These are phyloP conservation scores for Ferrisia virgata DNA, from an alignment of 2,888 invertebrate species.

Conservation along the genomic window DNA sequence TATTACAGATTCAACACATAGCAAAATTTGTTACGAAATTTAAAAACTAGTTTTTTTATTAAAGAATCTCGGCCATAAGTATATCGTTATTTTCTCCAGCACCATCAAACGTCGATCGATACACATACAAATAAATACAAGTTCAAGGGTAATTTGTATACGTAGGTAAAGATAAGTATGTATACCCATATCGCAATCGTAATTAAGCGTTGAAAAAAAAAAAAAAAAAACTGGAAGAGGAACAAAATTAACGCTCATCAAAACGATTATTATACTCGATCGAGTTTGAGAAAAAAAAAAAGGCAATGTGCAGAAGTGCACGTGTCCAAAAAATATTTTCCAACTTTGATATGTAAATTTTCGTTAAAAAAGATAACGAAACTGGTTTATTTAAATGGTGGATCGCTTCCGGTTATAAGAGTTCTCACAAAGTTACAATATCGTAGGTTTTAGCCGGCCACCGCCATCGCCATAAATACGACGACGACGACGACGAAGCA, in stretches of 20 bases:
- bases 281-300: background rate
- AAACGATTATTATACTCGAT: background rate
- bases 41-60: background rate
- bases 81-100: background rate
- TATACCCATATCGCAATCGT: too few species aligned
- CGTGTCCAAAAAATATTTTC: background rate
- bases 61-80: background rate
- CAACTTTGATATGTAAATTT: constrained; percentile 7
- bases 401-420: constrained; percentile 25
- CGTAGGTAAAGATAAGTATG: too few species aligned
- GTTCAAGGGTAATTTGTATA: background rate
- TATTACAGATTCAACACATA: background rate
- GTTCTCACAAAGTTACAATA: constrained; percentile 26
- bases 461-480: background rate
- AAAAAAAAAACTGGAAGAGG: too few species aligned
- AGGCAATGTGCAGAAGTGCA: background rate
- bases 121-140: background rate
- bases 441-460: background rate
- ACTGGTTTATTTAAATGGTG: constrained; percentile 12
- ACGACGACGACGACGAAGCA: background rate
- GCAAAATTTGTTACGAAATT: constrained; percentile 16
- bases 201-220: background rate
- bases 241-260: background rate
- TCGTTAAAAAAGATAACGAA: constrained; percentile 12
- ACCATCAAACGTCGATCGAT: background rate